Evolutionary conservation across 1,140 invertebrate genomes (phyloP), one percentile per base, ranked within the genome.

Genomic region (Tribolium castaneum): DNA sequence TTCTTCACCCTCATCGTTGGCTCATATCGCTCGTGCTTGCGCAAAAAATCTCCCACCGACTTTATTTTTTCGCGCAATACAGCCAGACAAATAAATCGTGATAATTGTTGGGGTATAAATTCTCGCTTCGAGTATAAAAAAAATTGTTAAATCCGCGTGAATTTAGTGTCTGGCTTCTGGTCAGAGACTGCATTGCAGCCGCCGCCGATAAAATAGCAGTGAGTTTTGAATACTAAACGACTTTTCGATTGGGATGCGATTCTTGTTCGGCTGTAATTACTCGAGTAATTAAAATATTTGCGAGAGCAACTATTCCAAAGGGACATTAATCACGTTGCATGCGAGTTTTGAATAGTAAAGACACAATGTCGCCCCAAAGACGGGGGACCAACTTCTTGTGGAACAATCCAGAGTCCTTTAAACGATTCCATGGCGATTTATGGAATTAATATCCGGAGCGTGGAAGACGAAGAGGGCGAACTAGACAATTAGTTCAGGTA

Each of bases 361-460:
- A 66, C 22, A 73, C 50, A 73, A 35, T 52, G 71, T 52, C 25
- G n/a, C 13, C 49, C 30, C 30, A 3, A 35, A 35, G 59, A 34
- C 59, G 12, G n/a, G n/a, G 14, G 59, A 9, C 7, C 6, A 35
- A 35, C 59, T 35, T 66, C 59, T 66, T 66, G 59, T n/a, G 52
- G 19, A 22, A 25, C 54, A 59, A 59, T 22, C 54, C 70, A 49
- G 13, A 16, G 70, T 50, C 50, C 45, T 50, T 22, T 56, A 73
- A 73, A 73, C 71, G 71, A 72, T 72, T 72, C 70, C 35, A 49
- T 49, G 52, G 71, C 71, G 71, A 73, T 80, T 80, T 80, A 80
- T 80, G 78, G 78, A 80, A 80, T 80, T 80, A 80, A 80, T 80
- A 80, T 80, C 78, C 78, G 78, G 78, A 75, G 35, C 25, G 56